Percentiles rank a stretch among this genome's conserved stretches.
Evolutionary conservation across 1,140 invertebrate species (phyloP).

Genomic region (Leptopilina clavipes): DNA sequence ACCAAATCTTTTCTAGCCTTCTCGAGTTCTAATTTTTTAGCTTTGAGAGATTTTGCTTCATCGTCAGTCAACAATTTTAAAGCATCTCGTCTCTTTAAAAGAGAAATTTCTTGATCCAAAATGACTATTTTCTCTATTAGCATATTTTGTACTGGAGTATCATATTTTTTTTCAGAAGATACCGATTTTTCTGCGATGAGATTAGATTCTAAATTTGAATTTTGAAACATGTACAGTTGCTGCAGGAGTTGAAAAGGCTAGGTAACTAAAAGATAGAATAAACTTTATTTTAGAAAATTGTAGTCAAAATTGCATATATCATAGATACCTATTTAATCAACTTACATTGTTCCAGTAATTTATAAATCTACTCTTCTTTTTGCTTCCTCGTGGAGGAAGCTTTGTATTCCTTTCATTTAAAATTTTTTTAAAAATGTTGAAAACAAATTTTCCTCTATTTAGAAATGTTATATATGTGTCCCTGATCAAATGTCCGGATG

Average conservation of each 20-base stretch:
- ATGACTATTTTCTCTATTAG: background rate
- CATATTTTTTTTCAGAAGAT: background rate
- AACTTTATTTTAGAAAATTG: no score
- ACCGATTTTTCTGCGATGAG: background rate
- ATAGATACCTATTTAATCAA: no score
- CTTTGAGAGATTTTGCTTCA: background rate
- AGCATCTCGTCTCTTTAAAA: background rate
- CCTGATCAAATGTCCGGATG: no score
- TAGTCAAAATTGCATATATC: no score
- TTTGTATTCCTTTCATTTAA: no score
- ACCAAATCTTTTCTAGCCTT: constrained; percentile 3
- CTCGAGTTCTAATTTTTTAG: background rate
- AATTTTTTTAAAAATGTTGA: no score
- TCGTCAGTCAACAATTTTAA: background rate
- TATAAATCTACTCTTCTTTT: background rate
- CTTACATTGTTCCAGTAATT: background rate
- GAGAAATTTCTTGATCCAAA: background rate
- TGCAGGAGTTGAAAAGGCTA: background rate
- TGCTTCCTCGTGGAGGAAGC: no score
- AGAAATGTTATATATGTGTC: no score
- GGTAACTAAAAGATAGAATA: background rate
- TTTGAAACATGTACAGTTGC: background rate
- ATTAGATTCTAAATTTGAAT: background rate
- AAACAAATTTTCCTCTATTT: no score
- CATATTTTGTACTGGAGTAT: constrained; percentile 8